Conservation (phyloP, 2,113 vertebrate genomes). For the Grus americana region DNA sequence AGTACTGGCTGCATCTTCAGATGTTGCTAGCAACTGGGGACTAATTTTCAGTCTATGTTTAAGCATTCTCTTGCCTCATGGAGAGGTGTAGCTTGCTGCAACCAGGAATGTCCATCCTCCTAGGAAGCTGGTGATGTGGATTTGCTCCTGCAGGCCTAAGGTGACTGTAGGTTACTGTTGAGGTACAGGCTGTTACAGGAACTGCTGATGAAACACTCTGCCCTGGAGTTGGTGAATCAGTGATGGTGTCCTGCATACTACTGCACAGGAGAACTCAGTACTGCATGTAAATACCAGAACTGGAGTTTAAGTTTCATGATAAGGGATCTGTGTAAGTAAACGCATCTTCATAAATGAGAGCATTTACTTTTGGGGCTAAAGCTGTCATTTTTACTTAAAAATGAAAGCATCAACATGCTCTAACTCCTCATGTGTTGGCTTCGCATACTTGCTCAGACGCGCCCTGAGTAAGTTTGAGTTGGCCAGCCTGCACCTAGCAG, state of each 20-base stretch:
- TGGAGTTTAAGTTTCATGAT: background rate
- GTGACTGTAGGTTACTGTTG: background rate
- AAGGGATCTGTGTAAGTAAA: background rate
- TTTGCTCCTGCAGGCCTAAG: background rate
- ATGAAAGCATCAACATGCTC: background rate
- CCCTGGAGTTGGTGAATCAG: background rate
- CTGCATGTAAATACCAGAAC: background rate
- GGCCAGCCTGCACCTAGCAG: background rate
- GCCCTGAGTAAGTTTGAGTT: background rate
- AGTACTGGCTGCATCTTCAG: background rate
- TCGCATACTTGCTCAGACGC: background rate
- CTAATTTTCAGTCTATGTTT: background rate
- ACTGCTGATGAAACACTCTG: background rate
- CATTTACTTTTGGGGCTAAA: background rate
- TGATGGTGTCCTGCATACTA: background rate
- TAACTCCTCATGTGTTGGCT: background rate
- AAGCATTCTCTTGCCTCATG: background rate
- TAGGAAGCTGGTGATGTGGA: background rate
- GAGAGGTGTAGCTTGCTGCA: background rate
- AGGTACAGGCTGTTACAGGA: background rate
- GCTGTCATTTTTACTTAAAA: background rate
- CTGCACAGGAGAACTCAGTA: background rate
- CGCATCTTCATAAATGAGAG: background rate
- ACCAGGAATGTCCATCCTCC: background rate
- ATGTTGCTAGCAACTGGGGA: background rate